phyloP scores from a whole-genome alignment of 2,113 vertebrate species.

The Megalops atlanticus region DNA sequence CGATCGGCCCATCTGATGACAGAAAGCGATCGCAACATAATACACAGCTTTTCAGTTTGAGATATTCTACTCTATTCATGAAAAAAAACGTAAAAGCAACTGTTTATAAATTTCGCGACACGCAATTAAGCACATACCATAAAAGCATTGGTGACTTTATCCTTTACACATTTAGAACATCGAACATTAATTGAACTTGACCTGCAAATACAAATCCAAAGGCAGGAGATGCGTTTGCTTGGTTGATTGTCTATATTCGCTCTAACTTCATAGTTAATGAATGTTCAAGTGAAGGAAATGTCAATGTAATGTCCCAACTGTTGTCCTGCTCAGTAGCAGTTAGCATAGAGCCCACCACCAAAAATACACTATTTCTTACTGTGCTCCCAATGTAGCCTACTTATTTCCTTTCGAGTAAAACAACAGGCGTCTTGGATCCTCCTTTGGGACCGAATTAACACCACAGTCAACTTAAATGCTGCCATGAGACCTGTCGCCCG shows the following conservation, averaged over 20 bases:
- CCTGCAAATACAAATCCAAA: too few species aligned
- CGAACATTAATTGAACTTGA: too few species aligned
- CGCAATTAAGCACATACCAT: too few species aligned
- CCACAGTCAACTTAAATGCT: not conserved
- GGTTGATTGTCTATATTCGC: too few species aligned
- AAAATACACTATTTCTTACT: too few species aligned
- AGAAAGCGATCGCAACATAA: not conserved
- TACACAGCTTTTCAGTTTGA: not conserved
- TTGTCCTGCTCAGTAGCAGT: not conserved
- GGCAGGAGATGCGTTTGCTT: too few species aligned
- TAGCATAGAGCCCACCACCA: not conserved
- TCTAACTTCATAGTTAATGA: not conserved
- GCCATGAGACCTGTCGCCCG: not conserved
- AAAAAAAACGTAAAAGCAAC: too few species aligned
- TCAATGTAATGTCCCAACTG: not conserved
- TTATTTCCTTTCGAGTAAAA: not conserved
- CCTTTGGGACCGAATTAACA: not conserved
- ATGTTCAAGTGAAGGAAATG: not conserved
- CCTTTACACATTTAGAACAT: too few species aligned
- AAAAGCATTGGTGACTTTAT: too few species aligned
- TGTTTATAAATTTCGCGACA: too few species aligned
- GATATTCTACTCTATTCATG: not conserved
- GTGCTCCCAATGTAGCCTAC: too few species aligned
- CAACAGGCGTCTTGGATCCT: not conserved
- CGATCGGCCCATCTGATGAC: not conserved